A percentile compares a stretch with the other conserved stretches of the same genome.
Evolutionary conservation across 2,797 vertebrate species (phyloP).

Genomic region (Karalla daura): DNA sequence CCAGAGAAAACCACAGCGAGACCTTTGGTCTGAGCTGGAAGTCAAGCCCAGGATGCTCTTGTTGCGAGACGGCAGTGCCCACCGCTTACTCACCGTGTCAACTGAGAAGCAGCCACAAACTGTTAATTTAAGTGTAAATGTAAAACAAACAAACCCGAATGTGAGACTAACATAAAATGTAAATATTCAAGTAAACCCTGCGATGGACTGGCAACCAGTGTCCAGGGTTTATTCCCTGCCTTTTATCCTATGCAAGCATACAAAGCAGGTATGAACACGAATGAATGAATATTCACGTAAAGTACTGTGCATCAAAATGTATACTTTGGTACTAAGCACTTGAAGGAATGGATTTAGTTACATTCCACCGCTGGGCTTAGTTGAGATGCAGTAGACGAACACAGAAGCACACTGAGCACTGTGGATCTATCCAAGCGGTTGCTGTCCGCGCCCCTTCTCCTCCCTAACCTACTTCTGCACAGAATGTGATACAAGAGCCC

Average conservation of each 20-base stretch:
- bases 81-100: too few relatives aligned
- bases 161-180: neutral
- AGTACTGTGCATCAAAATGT: neutral
- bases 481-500: slow-evolving; percentile 48
- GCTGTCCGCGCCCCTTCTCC: slow-evolving; percentile 12
- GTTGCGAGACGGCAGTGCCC: too few relatives aligned
- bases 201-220: too few relatives aligned
- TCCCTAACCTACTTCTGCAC: slow-evolving; percentile 53
- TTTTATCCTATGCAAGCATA: neutral
- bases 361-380: neutral
- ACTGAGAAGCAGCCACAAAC: too few relatives aligned
- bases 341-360: neutral
- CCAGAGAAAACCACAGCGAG: too few relatives aligned
- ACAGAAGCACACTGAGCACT: neutral
- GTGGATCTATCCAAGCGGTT: neutral
- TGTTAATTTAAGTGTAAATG: too few relatives aligned
- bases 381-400: slow-evolving; percentile 8
- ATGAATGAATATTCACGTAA: neutral
- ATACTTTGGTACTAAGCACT: neutral
- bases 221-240: too few relatives aligned
- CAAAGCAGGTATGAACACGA: neutral
- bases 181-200: too few relatives aligned
- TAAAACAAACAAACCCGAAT: too few relatives aligned
- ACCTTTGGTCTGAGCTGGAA: too few relatives aligned
- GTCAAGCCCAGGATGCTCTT: too few relatives aligned